phyloP scores from a whole-genome alignment of 2,113 vertebrate species.

The Psittacara wagleri region DNA sequence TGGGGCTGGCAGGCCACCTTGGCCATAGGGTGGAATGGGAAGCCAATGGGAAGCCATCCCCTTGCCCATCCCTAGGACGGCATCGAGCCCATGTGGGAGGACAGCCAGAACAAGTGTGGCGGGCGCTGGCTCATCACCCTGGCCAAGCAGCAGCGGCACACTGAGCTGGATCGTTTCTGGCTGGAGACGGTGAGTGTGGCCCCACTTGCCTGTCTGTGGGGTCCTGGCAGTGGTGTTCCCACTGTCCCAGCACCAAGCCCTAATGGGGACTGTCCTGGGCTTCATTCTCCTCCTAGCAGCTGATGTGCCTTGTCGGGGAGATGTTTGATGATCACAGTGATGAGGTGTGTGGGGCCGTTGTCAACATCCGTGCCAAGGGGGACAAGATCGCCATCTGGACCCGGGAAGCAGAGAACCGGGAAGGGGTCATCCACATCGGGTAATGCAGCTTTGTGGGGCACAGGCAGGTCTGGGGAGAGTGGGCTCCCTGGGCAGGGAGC shows the following conservation, averaged over 20 bases:
- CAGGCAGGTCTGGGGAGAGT: rapidly evolving
- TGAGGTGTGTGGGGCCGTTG: conserved; percentile 84
- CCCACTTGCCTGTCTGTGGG: rapidly evolving
- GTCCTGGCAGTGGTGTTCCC: rapidly evolving
- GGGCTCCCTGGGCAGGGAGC: not conserved
- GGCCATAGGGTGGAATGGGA: not conserved
- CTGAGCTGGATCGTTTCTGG: conserved; percentile 84
- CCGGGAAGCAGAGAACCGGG: conserved; percentile 78
- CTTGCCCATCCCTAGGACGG: conserved; percentile 70
- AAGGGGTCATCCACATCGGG: conserved; percentile 82
- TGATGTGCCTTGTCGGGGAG: conserved; percentile 86
- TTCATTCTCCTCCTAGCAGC: conserved; percentile 38
- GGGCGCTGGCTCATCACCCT: conserved; percentile 88
- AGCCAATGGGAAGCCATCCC: not conserved
- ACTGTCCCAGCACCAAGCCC: rapidly evolving
- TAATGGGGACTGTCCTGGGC: rapidly evolving
- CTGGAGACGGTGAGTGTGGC: conserved; percentile 79
- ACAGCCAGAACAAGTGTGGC: conserved; percentile 81
- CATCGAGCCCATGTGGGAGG: conserved; percentile 91
- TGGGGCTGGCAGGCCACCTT: not conserved
- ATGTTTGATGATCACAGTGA: conserved; percentile 77
- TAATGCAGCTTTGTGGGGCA: not conserved
- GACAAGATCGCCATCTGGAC: conserved; percentile 91
- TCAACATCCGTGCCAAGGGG: conserved; percentile 84
- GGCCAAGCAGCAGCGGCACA: conserved; percentile 83